Base-by-base conservation (phyloP, 2,888 invertebrate genomes). In the Buathra laborator region DNA sequence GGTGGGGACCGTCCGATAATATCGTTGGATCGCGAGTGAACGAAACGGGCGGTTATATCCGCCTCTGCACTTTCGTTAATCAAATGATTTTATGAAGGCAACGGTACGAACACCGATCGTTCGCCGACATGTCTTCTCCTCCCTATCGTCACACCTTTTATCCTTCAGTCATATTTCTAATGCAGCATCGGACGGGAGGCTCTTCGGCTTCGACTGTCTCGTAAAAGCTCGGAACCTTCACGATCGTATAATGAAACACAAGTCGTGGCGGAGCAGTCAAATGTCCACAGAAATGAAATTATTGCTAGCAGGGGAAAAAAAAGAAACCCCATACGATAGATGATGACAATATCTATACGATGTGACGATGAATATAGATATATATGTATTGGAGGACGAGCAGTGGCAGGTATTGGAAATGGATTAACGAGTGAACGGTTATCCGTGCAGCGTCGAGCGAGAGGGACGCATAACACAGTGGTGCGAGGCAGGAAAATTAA, bases 401-500 rank as follows among this genome's bases (percentile, higher is more conserved):
- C 68, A 19, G 68, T 44, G 68, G 59, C 37, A 75, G 51, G 32
- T 79, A 83, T 83, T 70, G 74, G 46, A 75, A 79, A 83, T 48
- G 75, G 66, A 80, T 80, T 71, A 75, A 71, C 56, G 74, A 46
- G 78, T 51, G 71, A 80, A 66, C 75, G 66, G 19, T n/a, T 70
- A 66, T 74, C 62, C 62, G 83, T 43, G 16, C 64, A 81, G 14
- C 43, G 43, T n/a, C 59, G 37, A 70, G 62, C 9, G 59, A 48
- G 68, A 59, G 59, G 48, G 64, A 81, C 51, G 44, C 46, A 72
- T n/a, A 32, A n/a, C 16, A 19, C 64, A 53, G 56, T 12, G 56
- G 43, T 37, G 37, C 71, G 77, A 32, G 66, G 71, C 51, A 53
- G 77, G 71, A 71, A 77, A 77, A 82, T 81, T 81, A 81, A 81